Evolutionary conservation across 2,797 vertebrate species (phyloP).

Genomic region (Ambastaia sidthimunki): DNA sequence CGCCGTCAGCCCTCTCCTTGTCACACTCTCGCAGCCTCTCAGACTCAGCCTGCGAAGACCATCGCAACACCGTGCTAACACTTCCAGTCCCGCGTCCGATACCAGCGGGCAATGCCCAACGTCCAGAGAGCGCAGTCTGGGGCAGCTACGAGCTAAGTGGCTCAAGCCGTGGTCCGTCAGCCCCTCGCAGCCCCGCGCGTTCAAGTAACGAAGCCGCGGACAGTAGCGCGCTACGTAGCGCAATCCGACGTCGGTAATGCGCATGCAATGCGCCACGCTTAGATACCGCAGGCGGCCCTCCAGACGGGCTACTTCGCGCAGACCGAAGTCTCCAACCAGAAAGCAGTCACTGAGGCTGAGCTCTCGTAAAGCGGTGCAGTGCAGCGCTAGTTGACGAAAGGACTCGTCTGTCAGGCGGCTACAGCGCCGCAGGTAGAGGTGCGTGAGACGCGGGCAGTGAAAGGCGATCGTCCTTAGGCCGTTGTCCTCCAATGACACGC

Average conservation of each 20-base stretch:
- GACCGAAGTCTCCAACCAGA: conserved; percentile 91
- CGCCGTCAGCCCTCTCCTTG: conserved; percentile 90
- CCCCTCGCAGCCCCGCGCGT: conserved; percentile 88
- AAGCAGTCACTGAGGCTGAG: conserved; percentile 96
- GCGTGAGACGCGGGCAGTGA: conserved; percentile 95
- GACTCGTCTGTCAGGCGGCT: conserved; percentile 92
- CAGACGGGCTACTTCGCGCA: conserved; percentile 94
- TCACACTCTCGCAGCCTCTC: conserved; percentile 94
- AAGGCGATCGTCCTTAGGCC: conserved; percentile 94
- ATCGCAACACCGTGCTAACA: conserved; percentile 93
- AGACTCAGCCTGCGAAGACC: conserved; percentile 94
- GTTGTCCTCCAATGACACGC: conserved; percentile 96
- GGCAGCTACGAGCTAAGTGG: conserved; percentile 94
- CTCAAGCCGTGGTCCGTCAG: conserved; percentile 96
- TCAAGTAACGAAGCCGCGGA: conserved; percentile 83
- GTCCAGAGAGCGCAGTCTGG: conserved; percentile 93
- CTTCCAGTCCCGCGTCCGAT: conserved; percentile 93
- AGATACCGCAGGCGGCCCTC: conserved; percentile 94
- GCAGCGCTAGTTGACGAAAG: conserved; percentile 91
- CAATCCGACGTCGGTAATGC: conserved; percentile 95
- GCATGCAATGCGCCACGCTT: conserved; percentile 94
- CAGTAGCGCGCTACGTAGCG: conserved; percentile 98
- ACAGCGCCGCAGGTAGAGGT: conserved; percentile 94
- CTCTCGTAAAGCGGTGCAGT: conserved; percentile 90
- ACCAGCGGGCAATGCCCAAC: conserved; percentile 97